Conservation (phyloP, 2,113 vertebrate species). For the Cynocephalus volans region DNA sequence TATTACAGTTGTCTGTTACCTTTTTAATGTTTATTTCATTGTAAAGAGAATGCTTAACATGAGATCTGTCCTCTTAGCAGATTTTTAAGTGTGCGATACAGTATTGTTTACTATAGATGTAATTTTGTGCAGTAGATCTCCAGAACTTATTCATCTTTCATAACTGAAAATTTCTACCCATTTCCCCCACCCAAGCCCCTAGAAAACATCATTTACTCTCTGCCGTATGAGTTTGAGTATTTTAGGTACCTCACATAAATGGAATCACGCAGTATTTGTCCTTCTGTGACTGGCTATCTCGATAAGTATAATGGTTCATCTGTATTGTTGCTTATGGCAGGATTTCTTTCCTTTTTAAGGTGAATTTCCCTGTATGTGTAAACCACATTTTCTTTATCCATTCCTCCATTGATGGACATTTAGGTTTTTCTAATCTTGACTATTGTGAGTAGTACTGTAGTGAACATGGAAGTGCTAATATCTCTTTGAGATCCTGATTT, state of each 20-base stretch:
- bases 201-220: background rate
- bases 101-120: background rate
- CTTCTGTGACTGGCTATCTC: background rate
- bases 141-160: too few relatives aligned
- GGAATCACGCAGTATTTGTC: background rate
- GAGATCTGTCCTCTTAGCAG: background rate
- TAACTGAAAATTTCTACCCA: background rate
- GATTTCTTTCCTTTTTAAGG: background rate
- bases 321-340: background rate
- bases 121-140: background rate
- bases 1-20: background rate
- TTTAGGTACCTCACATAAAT: background rate
- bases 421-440: background rate
- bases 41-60: background rate
- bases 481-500: background rate
- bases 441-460: background rate
- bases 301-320: background rate
- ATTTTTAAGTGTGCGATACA: background rate
- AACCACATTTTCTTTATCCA: background rate
- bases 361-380: background rate
- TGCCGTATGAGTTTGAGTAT: background rate
- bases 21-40: background rate
- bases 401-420: background rate
- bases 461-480: too few relatives aligned
- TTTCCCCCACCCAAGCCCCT: background rate